Conservation (phyloP, 2,113 vertebrate genomes). For the Paracanthobrama guichenoti region DNA sequence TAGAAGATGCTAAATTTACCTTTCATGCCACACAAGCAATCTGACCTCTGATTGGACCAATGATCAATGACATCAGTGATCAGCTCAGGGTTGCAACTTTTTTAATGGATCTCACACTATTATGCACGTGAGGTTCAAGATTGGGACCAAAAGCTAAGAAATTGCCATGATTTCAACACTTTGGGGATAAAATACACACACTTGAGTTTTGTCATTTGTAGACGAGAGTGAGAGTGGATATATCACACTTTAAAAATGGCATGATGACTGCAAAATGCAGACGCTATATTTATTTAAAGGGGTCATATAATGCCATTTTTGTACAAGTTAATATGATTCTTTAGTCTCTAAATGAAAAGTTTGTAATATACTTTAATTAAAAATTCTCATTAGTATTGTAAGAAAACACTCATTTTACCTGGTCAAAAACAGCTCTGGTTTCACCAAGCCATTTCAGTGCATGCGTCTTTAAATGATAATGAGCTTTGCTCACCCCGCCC, state of each 20-base stretch:
- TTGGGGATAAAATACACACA: neutral
- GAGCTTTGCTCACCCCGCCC: too few species aligned
- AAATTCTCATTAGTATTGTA: too few species aligned
- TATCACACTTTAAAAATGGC: neutral
- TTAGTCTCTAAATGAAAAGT: too few species aligned
- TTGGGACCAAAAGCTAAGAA: neutral
- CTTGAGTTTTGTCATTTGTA: neutral
- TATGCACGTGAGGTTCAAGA: neutral
- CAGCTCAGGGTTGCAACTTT: neutral
- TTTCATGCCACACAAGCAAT: neutral
- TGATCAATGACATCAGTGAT: neutral
- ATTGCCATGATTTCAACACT: slow-evolving; percentile 1
- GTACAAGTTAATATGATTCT: too few species aligned
- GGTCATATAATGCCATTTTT: too few species aligned
- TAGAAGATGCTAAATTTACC: neutral
- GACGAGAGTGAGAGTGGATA: neutral
- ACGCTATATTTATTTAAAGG: neutral
- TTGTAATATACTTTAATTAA: too few species aligned
- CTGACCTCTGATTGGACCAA: slow-evolving; percentile 2
- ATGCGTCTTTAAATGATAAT: too few species aligned
- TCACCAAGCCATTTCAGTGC: too few species aligned
- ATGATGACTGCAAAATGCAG: neutral
- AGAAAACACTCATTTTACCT: too few species aligned
- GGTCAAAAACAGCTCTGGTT: too few species aligned
- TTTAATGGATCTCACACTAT: neutral